A percentile compares a stretch with the other conserved stretches of the same genome.
Conservation (phyloP, 2,888 invertebrate species). For the Amiota minor region DNA sequence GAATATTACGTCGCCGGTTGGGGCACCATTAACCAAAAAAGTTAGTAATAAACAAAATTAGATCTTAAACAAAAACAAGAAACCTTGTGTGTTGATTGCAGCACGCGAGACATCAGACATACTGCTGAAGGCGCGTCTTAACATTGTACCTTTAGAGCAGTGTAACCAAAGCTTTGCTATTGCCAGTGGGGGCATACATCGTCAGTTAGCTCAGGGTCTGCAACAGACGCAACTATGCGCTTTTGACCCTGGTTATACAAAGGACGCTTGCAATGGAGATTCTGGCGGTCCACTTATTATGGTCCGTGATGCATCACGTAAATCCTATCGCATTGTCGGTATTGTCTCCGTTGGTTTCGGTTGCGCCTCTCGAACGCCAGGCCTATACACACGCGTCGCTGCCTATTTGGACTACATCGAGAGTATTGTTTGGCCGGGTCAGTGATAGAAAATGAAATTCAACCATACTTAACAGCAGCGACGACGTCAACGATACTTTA, state of each 20-base stretch:
- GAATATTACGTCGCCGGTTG: slow-evolving; percentile 66
- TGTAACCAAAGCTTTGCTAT: slow-evolving; percentile 54
- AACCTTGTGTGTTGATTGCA: slow-evolving; percentile 18
- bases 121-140: slow-evolving; percentile 58
- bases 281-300: slow-evolving; percentile 69
- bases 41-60: slow-evolving; percentile 49
- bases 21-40: slow-evolving; percentile 60
- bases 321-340: slow-evolving; percentile 61
- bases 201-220: slow-evolving; percentile 53
- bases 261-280: slow-evolving; percentile 69
- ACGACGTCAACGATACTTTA: not conserved
- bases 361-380: slow-evolving; percentile 65
- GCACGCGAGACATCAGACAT: slow-evolving; percentile 49
- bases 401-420: slow-evolving; percentile 70
- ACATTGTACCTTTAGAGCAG: slow-evolving; percentile 47
- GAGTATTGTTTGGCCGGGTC: slow-evolving; percentile 64
- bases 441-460: not conserved
- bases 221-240: slow-evolving; percentile 57
- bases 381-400: slow-evolving; percentile 68
- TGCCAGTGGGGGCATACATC: slow-evolving; percentile 41
- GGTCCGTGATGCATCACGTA: slow-evolving; percentile 46
- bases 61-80: not conserved
- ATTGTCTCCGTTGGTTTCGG: slow-evolving; percentile 67
- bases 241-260: slow-evolving; percentile 45
- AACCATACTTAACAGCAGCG: not conserved